Evolutionary conservation across 2,888 invertebrate genomes (phyloP), one percentile per base, ranked within the genome.

Genomic region (Branchellion lobata): DNA sequence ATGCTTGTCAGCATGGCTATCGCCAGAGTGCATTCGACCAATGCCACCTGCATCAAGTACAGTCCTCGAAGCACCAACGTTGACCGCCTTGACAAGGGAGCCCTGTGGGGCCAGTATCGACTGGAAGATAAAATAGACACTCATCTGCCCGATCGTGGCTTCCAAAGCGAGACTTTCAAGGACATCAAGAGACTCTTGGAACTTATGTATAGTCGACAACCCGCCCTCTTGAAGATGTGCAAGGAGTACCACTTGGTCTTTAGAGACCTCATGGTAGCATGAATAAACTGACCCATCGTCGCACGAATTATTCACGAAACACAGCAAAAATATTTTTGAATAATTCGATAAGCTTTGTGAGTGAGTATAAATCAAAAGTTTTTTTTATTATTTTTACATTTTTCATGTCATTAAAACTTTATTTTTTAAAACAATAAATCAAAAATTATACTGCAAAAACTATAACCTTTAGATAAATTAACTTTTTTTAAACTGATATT

Each of bases 61-160:
- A 71, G 69, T 31, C 40, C 76, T 14, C 73, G 81, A 47, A 68
- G 79, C 53, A 71, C 78, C 21, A 75, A 75, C 0, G 40, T 57
- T 27, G 81, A 81, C 53, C 57, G 81, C 31, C 75, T 81, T 29
- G 81, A 81, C 29, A 73, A 80, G 27, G 72, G 34, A n/a, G 27
- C 31, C 24, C 80, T 80, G 80, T 36, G 51, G 21, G 29, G 47
- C 21, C 34, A 76, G n/a, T 27, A 29, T 34, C 24, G 29, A 33
- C 27, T 81, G 14, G 78, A 73, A 24, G 80, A 77, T 36, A 78
- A 73, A 34, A 78, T 73, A 5, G 81, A 81, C 53, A 71, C 80
- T 24, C 81, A 81, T 29, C 73, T 81, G 21, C 79, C 79, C n/a
- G 61, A 47, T 14, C 51, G 51, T 14, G 77, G 53, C 18, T 79